Base-by-base conservation (phyloP, 1,140 invertebrate species). In the Drosophila paulistorum region DNA sequence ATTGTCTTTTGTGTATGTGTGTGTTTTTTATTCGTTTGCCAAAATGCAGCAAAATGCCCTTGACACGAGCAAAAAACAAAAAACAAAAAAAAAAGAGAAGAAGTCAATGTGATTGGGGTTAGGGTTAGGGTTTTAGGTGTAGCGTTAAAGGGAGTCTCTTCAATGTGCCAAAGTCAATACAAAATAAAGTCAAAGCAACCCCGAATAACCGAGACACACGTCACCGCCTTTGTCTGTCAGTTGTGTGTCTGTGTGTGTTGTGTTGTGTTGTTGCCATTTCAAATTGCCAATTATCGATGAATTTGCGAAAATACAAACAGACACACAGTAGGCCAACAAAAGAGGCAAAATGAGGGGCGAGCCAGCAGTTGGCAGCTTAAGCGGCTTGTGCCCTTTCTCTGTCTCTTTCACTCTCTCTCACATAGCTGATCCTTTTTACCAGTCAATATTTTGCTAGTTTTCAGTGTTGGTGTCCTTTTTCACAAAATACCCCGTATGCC, bases 221-320 rank as follows among this genome's bases (percentile, higher is more conserved):
- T 65, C 48, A 64, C 60, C 48, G 73, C 68, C 72, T 71, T 78
- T 74, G 71, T 73, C 71, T 77, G 64, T 51, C 6, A 5, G 37
- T 42, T 63, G 13, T 60, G 11, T n/a, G 17, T n/a, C 42, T 41
- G 35, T 35, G 14, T 37, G n/a, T 26, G 23, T 7, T 41, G 23
- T 30, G 20, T 63, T 63, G 45, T 68, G 70, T 86, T 81, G 83
- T 87, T 87, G 83, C 83, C 84, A 87, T 87, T 86, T 87, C 83
- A 77, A 87, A 87, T 87, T 83, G 83, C 76, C 83, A 87, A 87
- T 87, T 87, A 87, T 87, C 83, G 83, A 87, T 87, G 83, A 87
- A 87, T 87, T 87, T 87, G 83, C 83, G 74, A 87, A 87, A 87
- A 87, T 79, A 71, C 82, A 86, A 86, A 86, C 79, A 82, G 83